These are phyloP conservation scores for Crotalus horridus DNA, from an alignment of 2,113 vertebrate species.

Conservation along the genomic window DNA sequence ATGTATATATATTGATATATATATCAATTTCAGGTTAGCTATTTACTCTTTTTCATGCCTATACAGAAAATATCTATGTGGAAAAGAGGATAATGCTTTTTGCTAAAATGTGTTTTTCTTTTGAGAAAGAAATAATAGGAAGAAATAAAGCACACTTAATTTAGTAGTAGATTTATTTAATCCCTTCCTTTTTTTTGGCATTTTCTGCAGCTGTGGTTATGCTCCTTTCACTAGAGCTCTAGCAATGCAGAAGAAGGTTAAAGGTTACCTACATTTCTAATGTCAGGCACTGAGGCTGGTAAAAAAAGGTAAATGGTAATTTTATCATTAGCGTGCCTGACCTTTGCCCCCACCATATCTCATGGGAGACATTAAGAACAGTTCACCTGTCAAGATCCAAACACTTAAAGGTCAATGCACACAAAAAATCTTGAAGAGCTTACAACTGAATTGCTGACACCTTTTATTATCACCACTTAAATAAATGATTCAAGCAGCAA, in stretches of 20 bases:
- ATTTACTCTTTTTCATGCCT: neutral
- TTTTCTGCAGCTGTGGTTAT: conserved; percentile 47
- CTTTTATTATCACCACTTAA: conserved; percentile 79
- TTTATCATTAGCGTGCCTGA: conserved; percentile 82
- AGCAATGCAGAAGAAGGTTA: conserved; percentile 69
- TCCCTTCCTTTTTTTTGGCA: conserved; percentile 4
- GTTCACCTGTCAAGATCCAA: conserved; percentile 73
- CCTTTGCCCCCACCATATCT: conserved; percentile 68
- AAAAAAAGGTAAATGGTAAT: conserved; percentile 79
- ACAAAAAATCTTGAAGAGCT: conserved; percentile 73
- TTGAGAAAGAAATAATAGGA: neutral
- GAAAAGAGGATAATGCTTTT: neutral
- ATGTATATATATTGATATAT: neutral
- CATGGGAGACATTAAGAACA: conserved; percentile 62
- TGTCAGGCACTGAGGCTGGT: conserved; percentile 67
- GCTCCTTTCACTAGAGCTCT: conserved; percentile 55
- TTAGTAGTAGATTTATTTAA: neutral
- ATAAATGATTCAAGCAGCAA: conserved; percentile 75
- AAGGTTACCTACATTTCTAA: conserved; percentile 81
- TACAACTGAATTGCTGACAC: conserved; percentile 73
- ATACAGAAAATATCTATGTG: neutral
- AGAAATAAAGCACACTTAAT: neutral
- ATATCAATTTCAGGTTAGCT: neutral
- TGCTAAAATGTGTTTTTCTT: neutral
- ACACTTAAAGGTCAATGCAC: conserved; percentile 74